phyloP scores from a whole-genome alignment of 2,113 vertebrate genomes.

The Phycodurus eques region DNA sequence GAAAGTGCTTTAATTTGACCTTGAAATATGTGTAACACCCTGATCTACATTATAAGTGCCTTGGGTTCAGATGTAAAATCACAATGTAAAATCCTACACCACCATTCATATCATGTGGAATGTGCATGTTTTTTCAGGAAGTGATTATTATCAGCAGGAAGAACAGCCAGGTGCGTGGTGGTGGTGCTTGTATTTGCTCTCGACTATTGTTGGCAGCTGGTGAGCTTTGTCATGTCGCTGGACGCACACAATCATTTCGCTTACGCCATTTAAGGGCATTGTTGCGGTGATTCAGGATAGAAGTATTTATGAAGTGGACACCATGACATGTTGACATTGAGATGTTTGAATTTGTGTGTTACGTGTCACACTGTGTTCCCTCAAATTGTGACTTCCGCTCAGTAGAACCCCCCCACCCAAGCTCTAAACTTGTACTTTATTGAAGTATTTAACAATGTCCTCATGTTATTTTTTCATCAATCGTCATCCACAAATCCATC shows the following conservation, averaged over 20 bases:
- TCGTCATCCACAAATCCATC: too few species aligned
- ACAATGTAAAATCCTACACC: constrained; percentile 9
- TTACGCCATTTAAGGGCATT: not conserved
- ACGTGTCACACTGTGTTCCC: too few species aligned
- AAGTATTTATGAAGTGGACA: not conserved
- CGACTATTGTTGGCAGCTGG: not conserved
- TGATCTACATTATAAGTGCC: not conserved
- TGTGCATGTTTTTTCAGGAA: constrained; percentile 56
- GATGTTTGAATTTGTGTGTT: not conserved
- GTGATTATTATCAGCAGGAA: constrained; percentile 67
- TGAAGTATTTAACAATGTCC: too few species aligned
- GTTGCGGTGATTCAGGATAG: not conserved
- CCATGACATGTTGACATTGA: not conserved
- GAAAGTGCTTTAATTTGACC: too few species aligned
- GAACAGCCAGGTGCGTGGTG: constrained; percentile 40
- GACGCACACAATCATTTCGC: not conserved
- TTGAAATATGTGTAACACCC: too few species aligned
- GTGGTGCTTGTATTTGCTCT: constrained; percentile 19
- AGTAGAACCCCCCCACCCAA: too few species aligned
- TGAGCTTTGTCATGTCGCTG: not conserved
- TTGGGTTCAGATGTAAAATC: constrained; percentile 13
- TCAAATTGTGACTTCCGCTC: not conserved
- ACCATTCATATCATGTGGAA: constrained; percentile 36
- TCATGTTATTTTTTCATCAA: too few species aligned
- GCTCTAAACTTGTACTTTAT: too few species aligned